A percentile compares a stretch with the other conserved stretches of the same genome.
Evolutionary conservation across 1,140 invertebrate genomes (phyloP).

Genomic region (Prorops nasuta): DNA sequence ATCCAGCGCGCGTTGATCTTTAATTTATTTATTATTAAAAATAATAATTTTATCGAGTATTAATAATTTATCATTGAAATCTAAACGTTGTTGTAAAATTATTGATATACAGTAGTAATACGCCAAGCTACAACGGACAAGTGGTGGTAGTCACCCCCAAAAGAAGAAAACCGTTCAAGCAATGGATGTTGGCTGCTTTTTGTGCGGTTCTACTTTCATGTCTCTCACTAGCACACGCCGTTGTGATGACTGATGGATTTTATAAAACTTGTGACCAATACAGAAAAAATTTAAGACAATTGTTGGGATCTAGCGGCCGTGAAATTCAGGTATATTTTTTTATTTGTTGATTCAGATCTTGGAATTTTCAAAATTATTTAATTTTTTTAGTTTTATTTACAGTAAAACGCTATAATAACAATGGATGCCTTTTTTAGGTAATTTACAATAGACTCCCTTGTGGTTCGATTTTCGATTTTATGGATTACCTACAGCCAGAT

Average conservation of each 20-base stretch:
- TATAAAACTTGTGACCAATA: constrained; percentile 68
- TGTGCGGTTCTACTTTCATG: constrained; percentile 60
- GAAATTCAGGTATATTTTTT: constrained; percentile 47
- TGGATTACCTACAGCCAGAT: constrained; percentile 70
- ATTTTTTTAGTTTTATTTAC: constrained; percentile 1
- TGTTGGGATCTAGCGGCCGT: constrained; percentile 46
- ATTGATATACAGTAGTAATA: neutral
- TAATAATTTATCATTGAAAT: neutral
- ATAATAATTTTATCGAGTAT: neutral
- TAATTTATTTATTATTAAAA: neutral
- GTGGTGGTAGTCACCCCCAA: constrained; percentile 60
- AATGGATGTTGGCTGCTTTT: constrained; percentile 62
- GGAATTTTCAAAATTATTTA: constrained; percentile 8
- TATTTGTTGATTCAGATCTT: constrained; percentile 3
- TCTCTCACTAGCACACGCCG: constrained; percentile 62
- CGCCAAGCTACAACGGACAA: constrained; percentile 56
- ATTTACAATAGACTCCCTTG: constrained; percentile 66
- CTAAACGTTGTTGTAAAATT: neutral
- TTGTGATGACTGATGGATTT: constrained; percentile 66
- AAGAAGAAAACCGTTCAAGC: constrained; percentile 55
- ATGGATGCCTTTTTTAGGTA: constrained; percentile 58
- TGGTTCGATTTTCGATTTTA: constrained; percentile 68
- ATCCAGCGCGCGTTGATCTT: neutral
- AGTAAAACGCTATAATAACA: too few species aligned
- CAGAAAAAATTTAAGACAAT: constrained; percentile 57